Conservation (phyloP, 2,113 vertebrate species). For the Oryctolagus cuniculus region mOryCun1.1 NC_091434.1:49626501-49627000, state of each 20-base stretch:
- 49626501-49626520: background rate
- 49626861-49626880: background rate
- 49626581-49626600: background rate
- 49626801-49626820: background rate
- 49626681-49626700: background rate
- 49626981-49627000: background rate
- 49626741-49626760: background rate
- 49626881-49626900: background rate
- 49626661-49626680: background rate
- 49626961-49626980: background rate
- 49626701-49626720: background rate
- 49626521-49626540: background rate
- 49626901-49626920: background rate
- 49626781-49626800: background rate
- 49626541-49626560: background rate
- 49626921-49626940: background rate
- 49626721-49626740: background rate
- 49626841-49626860: background rate
- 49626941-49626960: background rate
- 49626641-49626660: background rate
- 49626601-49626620: background rate
- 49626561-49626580: background rate
- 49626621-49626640: background rate
- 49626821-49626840: background rate
- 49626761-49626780: background rate